These are phyloP conservation scores for Drosophila anomalipes DNA, from an alignment of 2,888 invertebrate genomes.

Conservation along the genomic window DNA sequence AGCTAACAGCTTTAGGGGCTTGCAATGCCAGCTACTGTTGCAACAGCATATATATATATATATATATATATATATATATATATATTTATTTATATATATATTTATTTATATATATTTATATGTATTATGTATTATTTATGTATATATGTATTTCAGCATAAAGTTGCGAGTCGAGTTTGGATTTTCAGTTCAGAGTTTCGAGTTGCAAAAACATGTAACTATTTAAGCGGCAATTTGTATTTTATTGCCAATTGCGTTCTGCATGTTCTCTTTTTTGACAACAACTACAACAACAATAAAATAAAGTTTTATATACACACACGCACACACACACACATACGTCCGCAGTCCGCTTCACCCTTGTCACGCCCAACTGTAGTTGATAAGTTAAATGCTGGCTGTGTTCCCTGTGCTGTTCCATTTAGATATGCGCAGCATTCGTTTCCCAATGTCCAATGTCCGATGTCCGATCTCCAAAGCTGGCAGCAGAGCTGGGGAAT, in stretches of 20 bases:
- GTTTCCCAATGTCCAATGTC: constrained; percentile 2
- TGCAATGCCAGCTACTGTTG: neutral
- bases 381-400: constrained; percentile 74
- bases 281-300: constrained; percentile 8
- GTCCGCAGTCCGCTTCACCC: neutral
- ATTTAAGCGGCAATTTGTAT: constrained; percentile 80
- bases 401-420: constrained; percentile 30
- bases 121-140: neutral
- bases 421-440: constrained; percentile 36
- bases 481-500: neutral
- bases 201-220: constrained; percentile 58
- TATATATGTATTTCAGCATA: neutral
- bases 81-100: neutral
- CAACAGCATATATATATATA: neutral
- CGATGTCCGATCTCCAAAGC: neutral
- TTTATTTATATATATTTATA: neutral
- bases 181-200: constrained; percentile 4
- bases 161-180: constrained; percentile 10
- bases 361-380: constrained; percentile 20
- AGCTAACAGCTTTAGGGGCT: constrained; percentile 4
- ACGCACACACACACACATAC: neutral
- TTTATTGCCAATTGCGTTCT: constrained; percentile 71
- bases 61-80: neutral
- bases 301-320: constrained; percentile 33
- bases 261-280: constrained; percentile 26